phyloP scores from a whole-genome alignment of 2,797 vertebrate species.

The Lagodon rhomboides region DNA sequence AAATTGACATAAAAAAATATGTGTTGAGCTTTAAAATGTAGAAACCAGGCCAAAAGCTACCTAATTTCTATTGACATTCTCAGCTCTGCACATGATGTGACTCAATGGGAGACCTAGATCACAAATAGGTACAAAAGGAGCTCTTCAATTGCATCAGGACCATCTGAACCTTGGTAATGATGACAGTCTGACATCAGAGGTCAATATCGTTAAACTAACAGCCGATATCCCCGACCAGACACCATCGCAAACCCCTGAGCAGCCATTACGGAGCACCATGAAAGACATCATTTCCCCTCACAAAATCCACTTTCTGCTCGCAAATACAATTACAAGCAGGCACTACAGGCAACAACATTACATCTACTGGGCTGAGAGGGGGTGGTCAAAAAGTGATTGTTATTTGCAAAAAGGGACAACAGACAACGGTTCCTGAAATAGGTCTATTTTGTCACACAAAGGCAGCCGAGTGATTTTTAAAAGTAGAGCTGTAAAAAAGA shows the following conservation, averaged over 20 bases:
- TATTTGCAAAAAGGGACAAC: constrained; percentile 45
- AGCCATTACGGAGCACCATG: constrained; percentile 61
- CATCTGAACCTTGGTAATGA: constrained; percentile 39
- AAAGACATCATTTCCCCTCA: constrained; percentile 74
- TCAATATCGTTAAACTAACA: constrained; percentile 28
- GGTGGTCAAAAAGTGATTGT: constrained; percentile 39
- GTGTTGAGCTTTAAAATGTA: not conserved
- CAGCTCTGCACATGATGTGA: not conserved
- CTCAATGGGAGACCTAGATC: constrained; percentile 1
- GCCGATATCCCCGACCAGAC: constrained; percentile 50
- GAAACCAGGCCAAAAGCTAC: not conserved
- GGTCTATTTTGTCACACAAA: not conserved
- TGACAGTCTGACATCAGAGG: constrained; percentile 39
- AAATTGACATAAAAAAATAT: not conserved
- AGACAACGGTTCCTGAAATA: not conserved
- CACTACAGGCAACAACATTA: constrained; percentile 46
- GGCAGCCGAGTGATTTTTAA: not conserved
- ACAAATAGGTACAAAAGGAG: constrained; percentile 6
- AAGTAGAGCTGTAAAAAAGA: not conserved
- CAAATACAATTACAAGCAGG: constrained; percentile 70
- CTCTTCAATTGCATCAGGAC: constrained; percentile 30
- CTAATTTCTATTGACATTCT: not conserved
- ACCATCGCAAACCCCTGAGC: constrained; percentile 53
- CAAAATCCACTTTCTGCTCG: constrained; percentile 72
- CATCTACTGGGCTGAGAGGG: constrained; percentile 1